A percentile compares a stretch with the other conserved stretches of the same genome.
phyloP scores from a whole-genome alignment of 2,797 vertebrate species.

The Manis pentadactyla region DNA sequence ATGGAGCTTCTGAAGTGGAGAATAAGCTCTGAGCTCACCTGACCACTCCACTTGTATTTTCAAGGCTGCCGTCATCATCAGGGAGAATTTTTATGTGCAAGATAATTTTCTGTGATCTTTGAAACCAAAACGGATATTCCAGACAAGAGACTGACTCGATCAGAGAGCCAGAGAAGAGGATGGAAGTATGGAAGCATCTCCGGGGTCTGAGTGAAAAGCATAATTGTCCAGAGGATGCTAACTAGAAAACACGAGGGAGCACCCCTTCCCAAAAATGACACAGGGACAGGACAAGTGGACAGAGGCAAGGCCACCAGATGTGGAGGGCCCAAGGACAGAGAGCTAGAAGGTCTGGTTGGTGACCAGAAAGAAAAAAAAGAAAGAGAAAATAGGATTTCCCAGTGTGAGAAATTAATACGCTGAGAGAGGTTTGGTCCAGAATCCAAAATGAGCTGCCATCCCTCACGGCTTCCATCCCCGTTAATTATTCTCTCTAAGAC shows the following conservation, averaged over 20 bases:
- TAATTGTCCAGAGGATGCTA: background rate
- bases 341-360: no score
- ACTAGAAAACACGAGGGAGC: no score
- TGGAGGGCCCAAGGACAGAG: background rate
- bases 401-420: background rate
- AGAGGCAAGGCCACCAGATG: background rate
- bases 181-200: rapidly evolving
- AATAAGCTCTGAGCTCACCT: background rate
- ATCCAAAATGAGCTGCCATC: rapidly evolving
- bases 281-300: background rate
- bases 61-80: background rate
- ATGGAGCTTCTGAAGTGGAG: background rate
- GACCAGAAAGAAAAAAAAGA: background rate
- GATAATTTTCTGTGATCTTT: background rate
- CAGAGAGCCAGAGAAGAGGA: background rate
- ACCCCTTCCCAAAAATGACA: rapidly evolving
- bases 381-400: background rate
- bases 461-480: rapidly evolving
- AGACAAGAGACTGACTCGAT: background rate
- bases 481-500: background rate
- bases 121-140: background rate
- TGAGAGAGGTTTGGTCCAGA: background rate
- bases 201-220: background rate
- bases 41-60: background rate
- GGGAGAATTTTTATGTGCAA: background rate